Base-by-base conservation (phyloP, 2,113 vertebrate genomes). In the Jacana jacana region DNA sequence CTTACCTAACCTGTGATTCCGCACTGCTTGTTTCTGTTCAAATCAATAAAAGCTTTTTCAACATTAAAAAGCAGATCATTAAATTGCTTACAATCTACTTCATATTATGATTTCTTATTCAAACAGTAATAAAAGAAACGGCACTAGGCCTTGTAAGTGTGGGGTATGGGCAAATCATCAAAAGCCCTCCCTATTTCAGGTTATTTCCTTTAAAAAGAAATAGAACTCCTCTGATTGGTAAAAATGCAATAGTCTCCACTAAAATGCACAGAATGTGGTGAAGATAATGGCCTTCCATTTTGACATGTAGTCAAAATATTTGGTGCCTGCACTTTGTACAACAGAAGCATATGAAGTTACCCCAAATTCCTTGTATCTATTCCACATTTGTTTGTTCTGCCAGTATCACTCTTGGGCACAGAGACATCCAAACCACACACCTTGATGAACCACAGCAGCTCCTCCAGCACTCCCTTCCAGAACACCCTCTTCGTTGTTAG, bases 381-480 rank as follows among this genome's bases (percentile, higher is more conserved):
- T 10, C 52, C 27, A 58, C 17, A 28, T 11, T 16, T 27, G 16
- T 1, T 28, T 0, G 0, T 14, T 24, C 30, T 35, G 5, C 18
- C 24, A 2, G 10, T 17, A 33, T 8, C 37, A 14, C 70, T 33
- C 35, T 24, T 19, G n/a, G 24, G 60, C 79, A 81, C 7, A 31
- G 20, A 46, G 33, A 35, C 58, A 78, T 37, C 17, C 88, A 8
- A 68, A 48, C 11, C 77, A 18, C 2, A 79, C 97, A 99, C 99
- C 98, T 99, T 99, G 84, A 99, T 99, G 97, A 99, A 99, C 99
- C 99, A 99, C 78, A 99, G 97, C 92, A 99, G 86, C 94, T 99
- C 99, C 96, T 99, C 99, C 82, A 99, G 96, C 69, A 99, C 99
- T 48, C 98, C 99, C 95, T 98, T 99, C 99, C 99, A 99, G 97